Base-by-base conservation (phyloP, 2,797 vertebrate species). In the Anguilla obscura region DNA sequence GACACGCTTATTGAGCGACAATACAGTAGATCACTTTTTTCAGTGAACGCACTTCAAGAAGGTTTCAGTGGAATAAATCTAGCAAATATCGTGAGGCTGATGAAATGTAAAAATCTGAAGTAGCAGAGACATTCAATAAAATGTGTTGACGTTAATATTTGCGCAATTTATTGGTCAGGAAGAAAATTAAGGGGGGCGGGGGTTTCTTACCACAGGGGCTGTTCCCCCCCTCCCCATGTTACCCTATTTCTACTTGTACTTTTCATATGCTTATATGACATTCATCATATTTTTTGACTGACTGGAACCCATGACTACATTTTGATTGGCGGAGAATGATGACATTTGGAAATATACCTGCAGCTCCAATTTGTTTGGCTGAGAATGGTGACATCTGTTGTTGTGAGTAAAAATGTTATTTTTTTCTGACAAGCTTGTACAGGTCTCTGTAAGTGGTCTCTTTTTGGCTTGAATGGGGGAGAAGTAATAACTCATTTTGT, bases 401-500 rank as follows among this genome's bases (percentile, higher is more conserved):
- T 84, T 84, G n/a, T 56, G 8, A 54, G 27, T 6, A 54, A 84
- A 24, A 52, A 54, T 56, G 21, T 54, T 5, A 14, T 84, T 18
- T 84, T 84, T 52, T 14, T 82, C 52, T 45, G 63, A 79, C 30
- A 40, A 27, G 36, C 54, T 79, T 36, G 63, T n/a, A 54, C 63
- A 54, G 45, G 76, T 48, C 50, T 88, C 45, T 58, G 45, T 27
- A 52, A 71, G 69, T 33, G 69, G 69, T 10, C 27, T 27, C n/a
- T 40, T 76, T 76, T 76, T 56, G 48, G 60, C 63, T 71, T 88
- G 87, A 85, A 79, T 30, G 71, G 40, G 24, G 58, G 24, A 79
- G 84, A 56, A 66, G 63, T 30, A 33, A 27, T 66, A 30, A 69
- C 83, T 83, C 63, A 85, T 52, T 69, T n/a, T 79, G 8, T 71